Conservation (phyloP, 2,113 vertebrate species). For the Malurus alboscapulatus region DNA sequence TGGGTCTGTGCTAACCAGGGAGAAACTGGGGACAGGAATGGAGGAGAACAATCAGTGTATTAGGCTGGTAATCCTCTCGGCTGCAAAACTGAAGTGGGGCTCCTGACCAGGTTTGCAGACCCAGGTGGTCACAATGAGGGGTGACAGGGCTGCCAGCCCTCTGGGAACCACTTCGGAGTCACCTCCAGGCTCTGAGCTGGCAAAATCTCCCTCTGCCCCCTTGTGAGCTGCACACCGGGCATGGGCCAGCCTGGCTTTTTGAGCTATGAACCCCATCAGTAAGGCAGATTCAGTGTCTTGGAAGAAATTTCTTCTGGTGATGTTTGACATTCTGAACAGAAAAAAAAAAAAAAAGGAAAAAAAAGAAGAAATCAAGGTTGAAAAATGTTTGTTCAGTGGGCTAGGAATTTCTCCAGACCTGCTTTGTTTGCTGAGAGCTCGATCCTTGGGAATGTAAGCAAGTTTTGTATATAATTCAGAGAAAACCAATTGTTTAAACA, state of each 20-base stretch:
- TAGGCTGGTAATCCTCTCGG: rapidly evolving
- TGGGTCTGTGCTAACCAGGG: rapidly evolving
- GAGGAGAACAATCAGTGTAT: rapidly evolving
- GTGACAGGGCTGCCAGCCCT: not conserved
- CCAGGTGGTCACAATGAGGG: rapidly evolving
- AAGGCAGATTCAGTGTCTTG: not conserved
- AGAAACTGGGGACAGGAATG: not conserved
- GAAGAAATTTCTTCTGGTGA: not conserved
- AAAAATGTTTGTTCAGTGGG: slow-evolving; percentile 47
- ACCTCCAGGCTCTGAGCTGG: not conserved
- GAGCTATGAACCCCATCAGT: not conserved
- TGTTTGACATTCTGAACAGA: not conserved
- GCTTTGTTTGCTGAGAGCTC: slow-evolving; percentile 63
- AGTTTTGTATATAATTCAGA: slow-evolving; percentile 67
- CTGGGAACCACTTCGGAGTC: rapidly evolving
- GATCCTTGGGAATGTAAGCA: slow-evolving; percentile 64
- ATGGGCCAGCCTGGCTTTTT: not conserved
- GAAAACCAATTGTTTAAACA: slow-evolving; percentile 69
- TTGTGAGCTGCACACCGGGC: rapidly evolving
- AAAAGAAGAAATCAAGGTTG: not conserved
- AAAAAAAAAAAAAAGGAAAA: not conserved
- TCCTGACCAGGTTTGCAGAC: not conserved
- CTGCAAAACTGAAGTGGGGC: rapidly evolving
- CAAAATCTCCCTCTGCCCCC: rapidly evolving
- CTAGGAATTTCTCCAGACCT: slow-evolving; percentile 61